These are phyloP conservation scores for Bombus balteatus DNA, from an alignment of 1,140 invertebrate species.

Conservation along the genomic window DNA sequence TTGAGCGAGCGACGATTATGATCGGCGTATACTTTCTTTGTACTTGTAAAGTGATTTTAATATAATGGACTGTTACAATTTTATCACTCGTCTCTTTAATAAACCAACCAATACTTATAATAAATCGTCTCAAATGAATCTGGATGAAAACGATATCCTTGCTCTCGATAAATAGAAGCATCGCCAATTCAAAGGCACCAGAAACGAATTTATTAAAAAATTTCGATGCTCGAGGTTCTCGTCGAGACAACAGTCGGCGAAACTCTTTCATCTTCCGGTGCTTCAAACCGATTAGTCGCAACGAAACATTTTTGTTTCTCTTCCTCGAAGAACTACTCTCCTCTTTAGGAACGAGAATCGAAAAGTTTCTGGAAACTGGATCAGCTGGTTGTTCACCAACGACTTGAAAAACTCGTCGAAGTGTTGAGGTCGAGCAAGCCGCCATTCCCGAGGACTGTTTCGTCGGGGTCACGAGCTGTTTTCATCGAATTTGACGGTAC, in stretches of 20 bases:
- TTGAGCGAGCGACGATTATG: too few relatives aligned
- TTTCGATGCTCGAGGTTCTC: background rate
- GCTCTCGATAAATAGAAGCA: too few relatives aligned
- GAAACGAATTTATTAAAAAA: constrained; percentile 2
- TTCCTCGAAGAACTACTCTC: background rate
- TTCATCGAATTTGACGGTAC: constrained; percentile 43
- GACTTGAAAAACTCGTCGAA: constrained; percentile 65
- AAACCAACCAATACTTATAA: too few relatives aligned
- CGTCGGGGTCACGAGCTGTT: constrained; percentile 52
- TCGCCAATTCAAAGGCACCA: background rate
- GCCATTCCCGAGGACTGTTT: constrained; percentile 35
- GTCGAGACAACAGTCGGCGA: background rate
- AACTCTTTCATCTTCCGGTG: constrained; percentile 47
- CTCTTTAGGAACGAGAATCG: constrained; percentile 25
- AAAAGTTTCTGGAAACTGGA: constrained; percentile 56
- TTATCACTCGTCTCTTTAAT: too few relatives aligned
- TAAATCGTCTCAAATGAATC: background rate
- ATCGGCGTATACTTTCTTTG: too few relatives aligned
- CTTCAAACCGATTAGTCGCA: constrained; percentile 56
- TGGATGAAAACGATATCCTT: background rate
- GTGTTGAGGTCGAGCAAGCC: constrained; percentile 62
- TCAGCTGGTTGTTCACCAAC: constrained; percentile 53
- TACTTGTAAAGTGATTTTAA: too few relatives aligned
- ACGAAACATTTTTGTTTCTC: constrained; percentile 51
- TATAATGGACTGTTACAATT: too few relatives aligned